A percentile compares a stretch with the other conserved stretches of the same genome.
phyloP scores from a whole-genome alignment of 1,140 invertebrate genomes.

The honey bee (Apis mellifera) region Amel_HAv3.1 CM009943.2:3495001-3495500 shows the following conservation, averaged over 20 bases:
- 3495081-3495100: not conserved
- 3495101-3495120: not conserved
- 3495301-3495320: not conserved
- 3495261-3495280: slow-evolving; percentile 37
- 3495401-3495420: not conserved
- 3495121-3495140: slow-evolving; percentile 17
- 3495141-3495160: not conserved
- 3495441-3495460: slow-evolving; percentile 1
- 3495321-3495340: not conserved
- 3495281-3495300: not conserved
- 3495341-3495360: not conserved
- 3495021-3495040: slow-evolving; percentile 9
- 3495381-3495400: not conserved
- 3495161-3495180: not conserved
- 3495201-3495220: slow-evolving; percentile 23
- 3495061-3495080: slow-evolving; percentile 4
- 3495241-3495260: slow-evolving; percentile 12
- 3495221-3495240: slow-evolving; percentile 3
- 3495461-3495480: slow-evolving; percentile 64
- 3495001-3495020: slow-evolving; percentile 7
- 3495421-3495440: slow-evolving; percentile 23
- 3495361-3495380: not conserved
- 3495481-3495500: slow-evolving; percentile 42
- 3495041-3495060: slow-evolving; percentile 37
- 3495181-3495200: not conserved